A percentile compares a stretch with the other conserved stretches of the same genome.
phyloP scores from a whole-genome alignment of 2,113 vertebrate genomes.

The Hydropotes inermis region DNA sequence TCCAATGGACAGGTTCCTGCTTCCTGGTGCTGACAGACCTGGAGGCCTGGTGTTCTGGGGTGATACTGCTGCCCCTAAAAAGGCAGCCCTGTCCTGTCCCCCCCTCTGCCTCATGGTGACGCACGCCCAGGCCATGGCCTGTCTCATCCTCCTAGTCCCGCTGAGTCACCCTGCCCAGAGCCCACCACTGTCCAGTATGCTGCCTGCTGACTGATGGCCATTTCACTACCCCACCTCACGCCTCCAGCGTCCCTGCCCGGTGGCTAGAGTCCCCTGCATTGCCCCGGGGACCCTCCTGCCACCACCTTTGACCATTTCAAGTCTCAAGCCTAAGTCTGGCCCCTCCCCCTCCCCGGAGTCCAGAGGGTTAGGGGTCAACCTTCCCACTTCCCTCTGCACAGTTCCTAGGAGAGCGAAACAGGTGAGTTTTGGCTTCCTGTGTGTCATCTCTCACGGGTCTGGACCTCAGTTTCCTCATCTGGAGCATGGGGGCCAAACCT shows the following conservation, averaged over 20 bases:
- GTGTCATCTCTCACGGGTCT: neutral
- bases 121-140: neutral
- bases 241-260: neutral
- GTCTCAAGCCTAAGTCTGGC: neutral
- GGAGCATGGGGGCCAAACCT: neutral
- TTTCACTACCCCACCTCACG: accelerated
- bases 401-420: neutral
- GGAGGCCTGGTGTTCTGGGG: neutral
- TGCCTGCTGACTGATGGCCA: neutral
- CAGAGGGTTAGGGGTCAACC: neutral
- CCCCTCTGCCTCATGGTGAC: accelerated
- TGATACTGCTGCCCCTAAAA: neutral
- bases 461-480: slow-evolving; percentile 21
- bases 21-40: neutral
- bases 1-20: neutral
- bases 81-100: neutral
- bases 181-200: neutral
- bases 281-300: neutral
- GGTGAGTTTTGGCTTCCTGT: neutral
- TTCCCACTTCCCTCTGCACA: neutral
- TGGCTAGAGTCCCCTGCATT: neutral
- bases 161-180: neutral
- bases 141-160: neutral
- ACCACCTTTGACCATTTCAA: neutral
- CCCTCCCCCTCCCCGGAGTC: neutral